phyloP scores from a whole-genome alignment of 2,888 invertebrate species.

The Drosophila mayaguana region DNA sequence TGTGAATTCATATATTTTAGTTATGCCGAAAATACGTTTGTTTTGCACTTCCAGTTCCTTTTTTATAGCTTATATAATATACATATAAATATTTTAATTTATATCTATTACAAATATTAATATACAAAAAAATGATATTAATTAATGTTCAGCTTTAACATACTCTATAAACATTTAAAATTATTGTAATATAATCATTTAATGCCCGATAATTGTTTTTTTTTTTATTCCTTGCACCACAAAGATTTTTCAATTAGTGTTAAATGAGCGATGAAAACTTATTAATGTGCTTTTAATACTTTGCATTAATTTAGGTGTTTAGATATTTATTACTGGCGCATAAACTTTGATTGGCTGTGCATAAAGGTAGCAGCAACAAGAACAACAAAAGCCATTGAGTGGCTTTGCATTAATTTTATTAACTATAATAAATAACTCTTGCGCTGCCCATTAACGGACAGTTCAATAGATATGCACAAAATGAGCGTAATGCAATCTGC shows the following conservation, averaged over 20 bases:
- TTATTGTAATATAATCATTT: neutral
- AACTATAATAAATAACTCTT: slow-evolving; percentile 10
- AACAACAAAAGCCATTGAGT: neutral
- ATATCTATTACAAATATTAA: no score
- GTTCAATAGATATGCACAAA: slow-evolving; percentile 36
- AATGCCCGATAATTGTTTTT: neutral
- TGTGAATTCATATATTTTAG: no score
- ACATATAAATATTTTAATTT: no score
- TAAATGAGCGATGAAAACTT: neutral
- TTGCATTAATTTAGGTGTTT: slow-evolving; percentile 1
- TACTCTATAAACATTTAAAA: neutral
- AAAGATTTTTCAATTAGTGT: neutral
- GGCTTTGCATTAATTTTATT: slow-evolving; percentile 1
- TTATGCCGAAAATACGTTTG: no score
- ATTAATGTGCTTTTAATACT: slow-evolving; percentile 3
- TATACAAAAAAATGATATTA: no score
- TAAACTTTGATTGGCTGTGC: slow-evolving; percentile 2
- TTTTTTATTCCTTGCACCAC: no score
- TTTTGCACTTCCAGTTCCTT: no score
- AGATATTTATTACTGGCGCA: neutral
- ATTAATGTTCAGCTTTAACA: neutral
- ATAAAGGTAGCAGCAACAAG: neutral
- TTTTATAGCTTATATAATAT: no score
- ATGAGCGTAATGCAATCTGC: slow-evolving; percentile 30
- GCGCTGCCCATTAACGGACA: slow-evolving; percentile 16